phyloP scores from a whole-genome alignment of 1,140 invertebrate genomes.

The Drosophila grimshawi region DNA sequence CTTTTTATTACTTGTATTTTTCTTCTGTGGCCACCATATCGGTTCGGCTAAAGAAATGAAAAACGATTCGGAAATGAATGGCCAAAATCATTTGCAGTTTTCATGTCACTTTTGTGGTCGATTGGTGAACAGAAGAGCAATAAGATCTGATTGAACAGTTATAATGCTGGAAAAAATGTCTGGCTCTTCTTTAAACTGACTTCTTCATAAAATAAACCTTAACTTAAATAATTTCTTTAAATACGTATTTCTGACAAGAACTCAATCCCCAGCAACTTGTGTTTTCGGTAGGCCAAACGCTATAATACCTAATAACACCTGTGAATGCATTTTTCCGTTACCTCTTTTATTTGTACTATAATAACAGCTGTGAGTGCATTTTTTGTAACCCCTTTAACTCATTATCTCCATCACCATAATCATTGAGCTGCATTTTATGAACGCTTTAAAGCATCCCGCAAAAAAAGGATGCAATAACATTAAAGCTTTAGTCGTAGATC shows the following conservation, averaged over 20 bases:
- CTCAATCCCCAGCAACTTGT: neutral
- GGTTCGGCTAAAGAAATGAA: constrained; percentile 17
- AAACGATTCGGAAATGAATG: constrained; percentile 2
- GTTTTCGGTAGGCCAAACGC: no score
- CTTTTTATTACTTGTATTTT: constrained; percentile 23
- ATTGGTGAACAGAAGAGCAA: neutral
- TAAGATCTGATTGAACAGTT: neutral
- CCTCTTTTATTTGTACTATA: neutral
- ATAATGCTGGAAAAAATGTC: neutral
- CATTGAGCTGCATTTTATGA: neutral
- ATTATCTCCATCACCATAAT: constrained; percentile 7
- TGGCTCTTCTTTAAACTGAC: neutral
- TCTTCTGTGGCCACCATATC: constrained; percentile 44
- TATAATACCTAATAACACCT: constrained; percentile 5
- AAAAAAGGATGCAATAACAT: constrained; percentile 22
- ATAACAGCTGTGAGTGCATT: neutral
- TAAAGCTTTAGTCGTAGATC: constrained; percentile 25
- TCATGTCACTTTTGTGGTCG: neutral
- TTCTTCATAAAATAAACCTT: no score
- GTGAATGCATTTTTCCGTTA: neutral
- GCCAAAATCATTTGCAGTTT: constrained; percentile 1
- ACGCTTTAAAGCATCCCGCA: neutral
- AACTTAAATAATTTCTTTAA: no score
- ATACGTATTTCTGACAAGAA: neutral
- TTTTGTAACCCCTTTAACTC: neutral